Conservation (phyloP, 2,113 vertebrate species). For the Elephantulus edwardii region DNA sequence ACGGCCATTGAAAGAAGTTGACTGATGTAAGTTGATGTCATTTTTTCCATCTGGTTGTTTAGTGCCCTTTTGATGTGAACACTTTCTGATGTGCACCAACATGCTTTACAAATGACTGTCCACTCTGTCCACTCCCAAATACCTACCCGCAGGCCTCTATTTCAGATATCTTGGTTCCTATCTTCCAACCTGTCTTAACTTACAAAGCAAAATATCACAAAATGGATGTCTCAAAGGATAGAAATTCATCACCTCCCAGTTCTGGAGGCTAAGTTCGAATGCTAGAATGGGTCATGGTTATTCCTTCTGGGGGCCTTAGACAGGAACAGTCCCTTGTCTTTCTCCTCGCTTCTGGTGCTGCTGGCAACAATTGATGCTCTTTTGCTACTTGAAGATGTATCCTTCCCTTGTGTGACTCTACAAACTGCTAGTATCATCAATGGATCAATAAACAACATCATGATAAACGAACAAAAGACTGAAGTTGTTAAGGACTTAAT, state of each 20-base stretch:
- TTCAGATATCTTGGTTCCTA: background rate
- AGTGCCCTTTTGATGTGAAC: background rate
- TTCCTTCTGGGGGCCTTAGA: background rate
- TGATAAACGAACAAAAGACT: too few relatives aligned
- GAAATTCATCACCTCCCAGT: background rate
- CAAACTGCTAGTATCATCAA: too few relatives aligned
- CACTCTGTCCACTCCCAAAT: background rate
- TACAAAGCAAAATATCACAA: background rate
- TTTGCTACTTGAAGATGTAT: background rate
- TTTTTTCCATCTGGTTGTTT: background rate
- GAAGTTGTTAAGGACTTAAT: too few relatives aligned
- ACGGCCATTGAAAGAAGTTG: background rate
- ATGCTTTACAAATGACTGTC: background rate
- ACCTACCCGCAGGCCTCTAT: background rate
- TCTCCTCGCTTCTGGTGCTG: background rate
- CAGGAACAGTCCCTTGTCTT: background rate
- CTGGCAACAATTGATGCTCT: background rate
- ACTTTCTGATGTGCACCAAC: background rate
- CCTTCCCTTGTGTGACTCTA: too few relatives aligned
- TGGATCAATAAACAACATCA: too few relatives aligned
- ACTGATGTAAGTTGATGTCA: background rate
- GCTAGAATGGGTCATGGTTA: background rate
- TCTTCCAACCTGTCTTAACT: background rate
- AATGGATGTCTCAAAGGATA: background rate
- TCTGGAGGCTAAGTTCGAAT: background rate